A percentile compares a stretch with the other conserved stretches of the same genome.
Conservation (phyloP, 2,888 invertebrate genomes). For the Volucella bombylans region DNA sequence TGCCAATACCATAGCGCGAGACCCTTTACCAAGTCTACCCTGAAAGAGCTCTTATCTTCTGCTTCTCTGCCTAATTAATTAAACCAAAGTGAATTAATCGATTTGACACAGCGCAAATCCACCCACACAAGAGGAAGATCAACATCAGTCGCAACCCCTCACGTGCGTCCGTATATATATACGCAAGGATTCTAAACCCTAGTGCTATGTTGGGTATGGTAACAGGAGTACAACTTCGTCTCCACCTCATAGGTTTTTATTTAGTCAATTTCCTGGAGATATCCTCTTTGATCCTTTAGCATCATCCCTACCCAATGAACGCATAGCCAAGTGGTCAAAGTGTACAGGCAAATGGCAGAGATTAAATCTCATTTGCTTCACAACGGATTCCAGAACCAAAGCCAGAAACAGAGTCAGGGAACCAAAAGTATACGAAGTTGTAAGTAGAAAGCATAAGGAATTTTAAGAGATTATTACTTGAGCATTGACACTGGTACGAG, state of each 20-base stretch:
- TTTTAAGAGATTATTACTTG: constrained; percentile 55
- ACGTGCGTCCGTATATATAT: neutral
- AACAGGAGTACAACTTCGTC: neutral
- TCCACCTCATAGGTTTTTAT: constrained; percentile 66
- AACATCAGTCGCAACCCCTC: neutral
- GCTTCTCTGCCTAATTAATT: constrained; percentile 70
- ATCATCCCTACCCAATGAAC: constrained; percentile 55
- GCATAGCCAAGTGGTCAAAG: constrained; percentile 68
- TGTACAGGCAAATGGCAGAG: constrained; percentile 66
- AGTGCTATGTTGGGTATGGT: neutral
- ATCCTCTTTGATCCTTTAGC: constrained; percentile 71
- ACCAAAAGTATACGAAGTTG: no score
- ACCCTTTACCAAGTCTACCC: constrained; percentile 1
- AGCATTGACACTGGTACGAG: constrained; percentile 23
- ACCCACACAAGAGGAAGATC: constrained; percentile 3
- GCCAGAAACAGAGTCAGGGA: no score
- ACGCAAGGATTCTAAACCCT: neutral
- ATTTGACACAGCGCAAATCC: constrained; percentile 50
- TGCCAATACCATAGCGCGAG: constrained; percentile 50
- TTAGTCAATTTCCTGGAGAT: constrained; percentile 72
- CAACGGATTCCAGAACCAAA: constrained; percentile 56
- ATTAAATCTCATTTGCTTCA: constrained; percentile 69
- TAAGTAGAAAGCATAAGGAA: constrained; percentile 64
- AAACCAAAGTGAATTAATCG: constrained; percentile 72
- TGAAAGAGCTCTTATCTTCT: constrained; percentile 58